Conservation (phyloP, 2,797 vertebrate species). For the Lepilemur septentrionalis region DNA sequence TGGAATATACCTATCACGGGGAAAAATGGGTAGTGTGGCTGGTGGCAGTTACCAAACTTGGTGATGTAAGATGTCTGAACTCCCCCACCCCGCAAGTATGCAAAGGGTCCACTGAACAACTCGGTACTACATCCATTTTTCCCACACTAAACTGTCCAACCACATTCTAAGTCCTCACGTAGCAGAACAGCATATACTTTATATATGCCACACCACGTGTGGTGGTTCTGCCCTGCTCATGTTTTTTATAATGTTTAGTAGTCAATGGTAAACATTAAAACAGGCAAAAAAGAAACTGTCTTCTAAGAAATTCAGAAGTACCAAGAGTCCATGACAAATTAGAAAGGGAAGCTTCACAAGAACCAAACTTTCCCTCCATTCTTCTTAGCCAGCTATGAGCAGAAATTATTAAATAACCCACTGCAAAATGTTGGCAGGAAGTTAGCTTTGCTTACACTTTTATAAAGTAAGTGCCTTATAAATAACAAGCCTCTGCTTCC, state of each 20-base stretch:
- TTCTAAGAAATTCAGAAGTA: background rate
- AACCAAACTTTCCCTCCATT: background rate
- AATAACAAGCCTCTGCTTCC: background rate
- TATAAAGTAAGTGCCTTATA: background rate
- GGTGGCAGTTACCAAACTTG: background rate
- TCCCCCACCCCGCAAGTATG: background rate
- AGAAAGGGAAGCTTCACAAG: slow-evolving; percentile 1
- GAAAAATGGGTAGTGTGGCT: background rate
- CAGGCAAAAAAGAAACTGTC: slow-evolving; percentile 6
- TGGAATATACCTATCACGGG: rapidly evolving
- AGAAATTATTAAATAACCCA: slow-evolving; percentile 33
- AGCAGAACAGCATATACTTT: background rate
- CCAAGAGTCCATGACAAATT: background rate
- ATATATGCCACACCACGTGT: background rate
- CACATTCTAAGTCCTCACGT: background rate
- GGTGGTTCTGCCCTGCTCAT: background rate
- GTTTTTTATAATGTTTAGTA: background rate
- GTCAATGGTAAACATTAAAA: background rate
- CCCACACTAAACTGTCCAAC: background rate
- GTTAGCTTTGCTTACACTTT: slow-evolving; percentile 26
- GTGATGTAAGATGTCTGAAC: background rate
- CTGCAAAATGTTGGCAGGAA: background rate
- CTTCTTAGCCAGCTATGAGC: background rate
- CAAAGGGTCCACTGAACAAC: background rate
- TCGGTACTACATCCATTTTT: background rate